Evolutionary conservation across 2,113 vertebrate genomes (phyloP), one percentile per base, ranked within the genome.

Genomic region (Scophthalmus maximus): DNA sequence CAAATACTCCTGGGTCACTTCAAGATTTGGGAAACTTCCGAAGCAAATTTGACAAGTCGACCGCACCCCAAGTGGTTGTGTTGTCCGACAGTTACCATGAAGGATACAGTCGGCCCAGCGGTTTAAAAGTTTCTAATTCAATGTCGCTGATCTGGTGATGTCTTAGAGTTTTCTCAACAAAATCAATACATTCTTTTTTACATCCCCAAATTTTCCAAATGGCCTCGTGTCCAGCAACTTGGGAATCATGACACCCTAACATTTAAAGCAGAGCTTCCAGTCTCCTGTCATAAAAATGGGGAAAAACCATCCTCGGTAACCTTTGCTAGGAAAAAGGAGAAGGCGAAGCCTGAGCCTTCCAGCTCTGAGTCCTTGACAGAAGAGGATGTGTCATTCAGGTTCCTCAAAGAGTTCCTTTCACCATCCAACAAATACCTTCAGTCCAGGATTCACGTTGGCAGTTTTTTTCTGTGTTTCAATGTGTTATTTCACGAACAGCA

Each of bases 331-430:
- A 11, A 71, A 51, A 74, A 20, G 8, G 25, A 50, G 3, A 46
- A 53, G 23, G 29, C 44, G 46, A 68, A 29, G 49, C 42, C 22
- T 55, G 34, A 61, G 27, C 15, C 32, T 34, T 67, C 12, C 10
- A 50, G 53, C 36, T 60, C 22, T 50, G 32, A n/a, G n/a, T n/a
- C 26, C 15, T n/a, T n/a, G n/a, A 42, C 3, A 5, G 11, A 44
- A 4, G 6, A 46, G 2, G 32, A 46, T 27, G 29, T 32, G 7
- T 59, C 26, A 42, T 2, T 60, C 4, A 0, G 15, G 51, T 29
- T 63, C 6, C 15, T 47, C 36, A 18, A 6, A 38, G 25, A 40
- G 18, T 32, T 40, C 10, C 42, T 38, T 49, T 17, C 8, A 8
- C 20, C 5, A 4, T 26, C n/a, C n/a, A 0, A 38, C 2, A 56